These are phyloP conservation scores for Microcebus tavaratra DNA, from an alignment of 2,113 vertebrate species.

Conservation along the genomic window DNA sequence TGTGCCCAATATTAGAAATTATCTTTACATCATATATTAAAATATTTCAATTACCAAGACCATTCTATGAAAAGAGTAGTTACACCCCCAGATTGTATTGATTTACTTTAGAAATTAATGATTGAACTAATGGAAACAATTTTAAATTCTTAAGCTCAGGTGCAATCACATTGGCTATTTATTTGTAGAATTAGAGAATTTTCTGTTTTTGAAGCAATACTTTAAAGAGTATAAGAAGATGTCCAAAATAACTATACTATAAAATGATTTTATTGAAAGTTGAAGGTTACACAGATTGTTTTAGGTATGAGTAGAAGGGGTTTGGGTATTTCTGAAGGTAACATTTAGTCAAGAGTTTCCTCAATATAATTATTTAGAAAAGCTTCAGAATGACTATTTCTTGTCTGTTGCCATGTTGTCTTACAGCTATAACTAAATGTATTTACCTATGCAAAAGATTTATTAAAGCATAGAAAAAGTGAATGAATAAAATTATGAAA, in stretches of 20 bases:
- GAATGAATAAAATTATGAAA: slow-evolving; percentile 57
- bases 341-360: neutral
- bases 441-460: slow-evolving; percentile 64
- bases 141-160: slow-evolving; percentile 48
- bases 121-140: neutral
- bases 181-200: slow-evolving; percentile 25
- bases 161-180: slow-evolving; percentile 42
- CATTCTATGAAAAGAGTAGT: neutral
- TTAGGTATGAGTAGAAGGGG: neutral
- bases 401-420: slow-evolving; percentile 57
- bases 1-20: neutral
- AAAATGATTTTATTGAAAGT: neutral
- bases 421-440: slow-evolving; percentile 50
- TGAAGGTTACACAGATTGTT: neutral
- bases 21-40: neutral
- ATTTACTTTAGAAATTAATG: slow-evolving; percentile 34
- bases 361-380: slow-evolving; percentile 33
- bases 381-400: slow-evolving; percentile 29
- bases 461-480: slow-evolving; percentile 64
- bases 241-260: neutral
- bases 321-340: slow-evolving; percentile 22
- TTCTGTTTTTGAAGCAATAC: slow-evolving; percentile 42
- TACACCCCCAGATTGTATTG: neutral
- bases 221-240: slow-evolving; percentile 9
- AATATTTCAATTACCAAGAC: slow-evolving; percentile 16